These are phyloP conservation scores for Nemopilema nomurai DNA, from an alignment of 30 jellyfish, hydroid and myxozoan species.

Conservation along the genomic window DNA sequence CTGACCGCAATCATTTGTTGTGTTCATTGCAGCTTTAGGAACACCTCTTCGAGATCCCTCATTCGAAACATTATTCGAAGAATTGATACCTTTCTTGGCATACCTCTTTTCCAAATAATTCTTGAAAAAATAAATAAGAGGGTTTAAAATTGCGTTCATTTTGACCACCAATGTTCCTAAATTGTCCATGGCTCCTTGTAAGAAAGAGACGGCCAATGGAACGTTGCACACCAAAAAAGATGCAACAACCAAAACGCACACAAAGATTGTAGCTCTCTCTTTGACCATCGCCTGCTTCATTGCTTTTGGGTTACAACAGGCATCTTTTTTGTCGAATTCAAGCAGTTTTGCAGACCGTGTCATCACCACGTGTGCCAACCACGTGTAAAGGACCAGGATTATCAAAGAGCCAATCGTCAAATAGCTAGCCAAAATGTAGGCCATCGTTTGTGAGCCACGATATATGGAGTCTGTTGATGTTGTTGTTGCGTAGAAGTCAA, in stretches of 20 bases:
- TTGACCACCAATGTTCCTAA: background rate
- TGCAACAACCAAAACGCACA: slow-evolving; percentile 34
- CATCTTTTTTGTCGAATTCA: slow-evolving; percentile 12
- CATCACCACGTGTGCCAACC: slow-evolving; percentile 17
- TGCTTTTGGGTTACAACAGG: background rate
- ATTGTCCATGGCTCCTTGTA: background rate
- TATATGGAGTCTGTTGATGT: background rate
- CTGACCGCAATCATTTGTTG: no score
- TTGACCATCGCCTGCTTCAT: slow-evolving; percentile 32
- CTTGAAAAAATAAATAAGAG: slow-evolving; percentile 44
- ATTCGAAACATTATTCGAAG: background rate
- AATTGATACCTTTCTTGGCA: background rate
- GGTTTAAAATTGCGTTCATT: slow-evolving; percentile 11
- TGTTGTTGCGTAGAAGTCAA: background rate
- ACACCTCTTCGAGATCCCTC: background rate
- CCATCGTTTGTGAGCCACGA: background rate
- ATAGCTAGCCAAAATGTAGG: background rate
- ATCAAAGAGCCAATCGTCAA: slow-evolving; percentile 3
- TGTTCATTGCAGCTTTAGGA: background rate
- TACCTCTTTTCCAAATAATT: slow-evolving; percentile 25
- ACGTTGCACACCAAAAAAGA: slow-evolving; percentile 24
- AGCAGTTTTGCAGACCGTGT: background rate
- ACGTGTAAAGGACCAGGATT: slow-evolving; percentile 10
- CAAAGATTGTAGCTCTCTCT: slow-evolving; percentile 33
- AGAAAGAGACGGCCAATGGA: slow-evolving; percentile 6